A percentile compares a stretch with the other conserved stretches of the same genome.
These are phyloP conservation scores for Opisthocomus hoazin DNA, from an alignment of 2,113 vertebrate species.

Conservation along the genomic window DNA sequence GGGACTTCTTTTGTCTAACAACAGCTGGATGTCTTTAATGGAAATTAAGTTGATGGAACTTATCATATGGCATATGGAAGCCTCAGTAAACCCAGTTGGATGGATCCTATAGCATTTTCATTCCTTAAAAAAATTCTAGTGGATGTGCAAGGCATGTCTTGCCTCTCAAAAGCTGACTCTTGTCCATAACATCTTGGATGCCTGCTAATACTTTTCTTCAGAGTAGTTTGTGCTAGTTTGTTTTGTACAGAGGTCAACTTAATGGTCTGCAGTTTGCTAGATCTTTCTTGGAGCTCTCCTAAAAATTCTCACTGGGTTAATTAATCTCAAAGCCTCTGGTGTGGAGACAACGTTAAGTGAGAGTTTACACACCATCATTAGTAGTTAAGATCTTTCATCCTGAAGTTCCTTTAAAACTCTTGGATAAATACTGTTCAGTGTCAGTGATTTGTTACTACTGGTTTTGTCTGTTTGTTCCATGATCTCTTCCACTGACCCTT, in stretches of 20 bases:
- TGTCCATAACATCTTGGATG: neutral
- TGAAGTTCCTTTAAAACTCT: neutral
- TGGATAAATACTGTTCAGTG: neutral
- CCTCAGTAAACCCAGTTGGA: neutral
- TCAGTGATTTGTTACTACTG: neutral
- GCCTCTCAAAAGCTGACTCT: neutral
- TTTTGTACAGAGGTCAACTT: neutral
- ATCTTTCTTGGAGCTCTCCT: neutral
- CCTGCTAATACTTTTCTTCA: neutral
- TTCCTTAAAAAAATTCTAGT: neutral
- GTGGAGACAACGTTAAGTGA: neutral
- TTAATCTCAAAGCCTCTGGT: neutral
- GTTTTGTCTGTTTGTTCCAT: neutral
- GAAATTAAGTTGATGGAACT: neutral
- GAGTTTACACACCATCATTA: neutral
- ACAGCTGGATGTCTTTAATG: neutral
- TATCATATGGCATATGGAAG: neutral
- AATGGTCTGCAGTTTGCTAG: neutral
- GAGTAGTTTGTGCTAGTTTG: neutral
- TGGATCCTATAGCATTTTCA: neutral
- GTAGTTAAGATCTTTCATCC: neutral
- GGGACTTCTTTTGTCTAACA: neutral
- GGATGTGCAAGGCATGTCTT: neutral
- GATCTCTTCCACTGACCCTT: neutral
- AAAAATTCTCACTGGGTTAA: neutral